Evolutionary conservation across 35 echinoderm and acorn worm genomes (phyloP).

Genomic region (Holothuria glaberrima): DNA sequence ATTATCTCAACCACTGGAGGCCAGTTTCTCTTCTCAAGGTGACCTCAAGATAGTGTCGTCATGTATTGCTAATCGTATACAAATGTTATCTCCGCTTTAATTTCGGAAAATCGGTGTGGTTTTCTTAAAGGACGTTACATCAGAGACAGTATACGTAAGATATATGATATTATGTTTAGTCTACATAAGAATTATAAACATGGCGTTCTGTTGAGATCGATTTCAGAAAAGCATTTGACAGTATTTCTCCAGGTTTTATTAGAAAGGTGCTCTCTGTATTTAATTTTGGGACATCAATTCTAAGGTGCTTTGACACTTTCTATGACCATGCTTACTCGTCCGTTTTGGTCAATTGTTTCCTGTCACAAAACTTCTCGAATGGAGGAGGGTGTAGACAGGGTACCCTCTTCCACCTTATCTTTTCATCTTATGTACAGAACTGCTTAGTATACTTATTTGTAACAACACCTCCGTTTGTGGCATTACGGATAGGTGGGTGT

Average conservation of each 20-base stretch:
- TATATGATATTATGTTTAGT: not conserved
- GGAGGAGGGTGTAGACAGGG: too few species aligned
- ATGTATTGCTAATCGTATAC: not conserved
- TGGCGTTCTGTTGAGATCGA: not conserved
- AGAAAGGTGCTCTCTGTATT: slow-evolving; percentile 18
- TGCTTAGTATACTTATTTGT: too few species aligned
- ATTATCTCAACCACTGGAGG: not conserved
- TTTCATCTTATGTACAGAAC: too few species aligned
- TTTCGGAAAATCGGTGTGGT: not conserved
- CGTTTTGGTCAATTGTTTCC: too few species aligned
- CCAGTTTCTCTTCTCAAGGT: not conserved
- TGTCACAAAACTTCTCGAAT: too few species aligned
- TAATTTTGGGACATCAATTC: slow-evolving; percentile 1
- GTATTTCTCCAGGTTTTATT: slow-evolving; percentile 3
- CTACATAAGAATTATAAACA: not conserved
- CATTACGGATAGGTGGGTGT: too few species aligned
- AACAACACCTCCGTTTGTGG: too few species aligned
- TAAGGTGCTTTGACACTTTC: slow-evolving; percentile 25
- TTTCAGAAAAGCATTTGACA: slow-evolving; percentile 4
- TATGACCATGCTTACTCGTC: not conserved
- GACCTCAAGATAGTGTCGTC: not conserved
- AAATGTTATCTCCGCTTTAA: not conserved
- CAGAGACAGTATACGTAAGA: not conserved
- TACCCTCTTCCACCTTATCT: too few species aligned
- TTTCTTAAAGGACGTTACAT: not conserved